Percentiles rank a stretch among this genome's conserved stretches.
These are phyloP conservation scores for Rhinolophus ferrumequinum DNA, from an alignment of 2,113 vertebrate genomes.

Conservation along the genomic window DNA sequence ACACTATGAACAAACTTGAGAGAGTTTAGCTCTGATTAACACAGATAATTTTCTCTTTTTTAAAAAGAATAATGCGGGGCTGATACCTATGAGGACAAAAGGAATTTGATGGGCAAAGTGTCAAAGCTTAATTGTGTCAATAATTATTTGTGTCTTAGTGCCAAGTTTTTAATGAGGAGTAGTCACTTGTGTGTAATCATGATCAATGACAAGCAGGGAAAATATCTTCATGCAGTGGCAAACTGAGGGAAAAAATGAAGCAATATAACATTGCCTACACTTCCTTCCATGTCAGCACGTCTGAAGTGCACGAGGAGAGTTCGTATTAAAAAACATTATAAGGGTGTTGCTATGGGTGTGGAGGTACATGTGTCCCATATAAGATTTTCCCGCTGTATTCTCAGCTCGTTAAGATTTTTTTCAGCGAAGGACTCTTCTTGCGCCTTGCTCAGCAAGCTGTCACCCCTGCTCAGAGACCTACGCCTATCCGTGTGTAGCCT, in stretches of 20 bases:
- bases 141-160: conserved; percentile 79
- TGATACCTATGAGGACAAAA: conserved; percentile 63
- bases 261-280: not conserved
- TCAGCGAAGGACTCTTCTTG: not conserved
- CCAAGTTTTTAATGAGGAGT: conserved; percentile 78
- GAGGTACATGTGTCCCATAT: not conserved
- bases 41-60: conserved; percentile 72
- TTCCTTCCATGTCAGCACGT: not conserved
- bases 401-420: not conserved
- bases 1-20: conserved; percentile 73
- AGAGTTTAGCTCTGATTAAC: conserved; percentile 73
- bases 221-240: conserved; percentile 68
- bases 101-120: conserved; percentile 71
- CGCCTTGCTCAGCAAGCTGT: not conserved
- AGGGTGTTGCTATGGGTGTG: not conserved
- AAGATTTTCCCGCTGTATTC: not conserved
- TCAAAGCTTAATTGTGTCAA: conserved; percentile 81
- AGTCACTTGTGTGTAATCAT: conserved; percentile 77
- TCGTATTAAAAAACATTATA: not conserved
- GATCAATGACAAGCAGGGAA: conserved; percentile 73
- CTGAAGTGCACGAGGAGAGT: not conserved
- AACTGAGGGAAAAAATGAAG: not conserved
- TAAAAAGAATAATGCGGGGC: conserved; percentile 58
- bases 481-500: not conserved
- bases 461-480: not conserved